phyloP scores from a whole-genome alignment of 2,888 invertebrate genomes.

The Cataglyphis livida region DNA sequence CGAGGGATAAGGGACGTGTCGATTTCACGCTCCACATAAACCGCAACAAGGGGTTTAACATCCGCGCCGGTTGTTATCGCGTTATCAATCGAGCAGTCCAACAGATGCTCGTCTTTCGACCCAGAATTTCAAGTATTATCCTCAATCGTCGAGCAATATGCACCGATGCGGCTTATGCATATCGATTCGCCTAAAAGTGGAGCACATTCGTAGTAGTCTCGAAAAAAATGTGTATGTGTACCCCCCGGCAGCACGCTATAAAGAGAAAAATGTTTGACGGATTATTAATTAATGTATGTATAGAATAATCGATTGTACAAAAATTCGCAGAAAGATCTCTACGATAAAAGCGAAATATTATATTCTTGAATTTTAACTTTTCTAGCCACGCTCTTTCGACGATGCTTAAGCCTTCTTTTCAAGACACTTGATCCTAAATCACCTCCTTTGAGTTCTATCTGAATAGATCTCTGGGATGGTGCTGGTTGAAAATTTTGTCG shows the following conservation, averaged over 20 bases:
- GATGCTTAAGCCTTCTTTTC: neutral
- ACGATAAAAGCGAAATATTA: neutral
- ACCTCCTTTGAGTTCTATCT: neutral
- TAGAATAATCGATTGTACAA: neutral
- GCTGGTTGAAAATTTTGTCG: neutral
- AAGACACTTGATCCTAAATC: conserved; percentile 17
- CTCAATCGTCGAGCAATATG: conserved; percentile 52
- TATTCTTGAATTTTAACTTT: neutral
- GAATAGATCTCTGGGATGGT: neutral
- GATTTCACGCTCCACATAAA: conserved; percentile 55
- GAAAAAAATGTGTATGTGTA: conserved; percentile 18
- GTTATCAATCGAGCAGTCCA: conserved; percentile 39
- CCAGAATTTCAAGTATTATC: conserved; percentile 63
- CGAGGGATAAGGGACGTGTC: conserved; percentile 12
- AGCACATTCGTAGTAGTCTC: conserved; percentile 40
- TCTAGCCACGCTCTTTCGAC: neutral
- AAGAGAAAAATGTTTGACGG: neutral
- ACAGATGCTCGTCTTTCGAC: conserved; percentile 54
- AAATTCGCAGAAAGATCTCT: neutral
- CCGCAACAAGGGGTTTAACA: conserved; percentile 18
- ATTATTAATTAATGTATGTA: neutral
- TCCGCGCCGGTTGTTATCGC: conserved; percentile 15
- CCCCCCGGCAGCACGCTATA: neutral
- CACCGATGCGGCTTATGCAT: conserved; percentile 54
- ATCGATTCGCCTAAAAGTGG: conserved; percentile 65